phyloP scores from a whole-genome alignment of 2,888 invertebrate species.

The Hydrotaea cyrtoneurina region DNA sequence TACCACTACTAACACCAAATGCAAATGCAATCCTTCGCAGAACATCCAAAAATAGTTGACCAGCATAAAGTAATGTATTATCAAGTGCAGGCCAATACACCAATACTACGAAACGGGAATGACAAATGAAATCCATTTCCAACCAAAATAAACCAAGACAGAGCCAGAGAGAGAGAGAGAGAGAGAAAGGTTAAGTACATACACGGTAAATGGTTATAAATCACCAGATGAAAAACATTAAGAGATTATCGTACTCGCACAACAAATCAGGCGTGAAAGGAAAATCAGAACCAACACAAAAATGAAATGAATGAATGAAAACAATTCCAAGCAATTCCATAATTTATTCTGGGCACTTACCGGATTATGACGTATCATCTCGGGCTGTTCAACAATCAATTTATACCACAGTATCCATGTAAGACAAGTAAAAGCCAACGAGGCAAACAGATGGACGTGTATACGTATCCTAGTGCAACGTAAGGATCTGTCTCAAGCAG shows the following conservation, averaged over 20 bases:
- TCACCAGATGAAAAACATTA: neutral
- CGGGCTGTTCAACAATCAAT: slow-evolving; percentile 83
- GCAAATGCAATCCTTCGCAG: slow-evolving; percentile 89
- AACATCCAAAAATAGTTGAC: slow-evolving; percentile 94
- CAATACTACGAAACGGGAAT: slow-evolving; percentile 83
- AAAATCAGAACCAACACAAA: neutral
- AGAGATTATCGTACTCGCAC: neutral
- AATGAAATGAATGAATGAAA: too few relatives aligned
- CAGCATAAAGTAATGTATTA: slow-evolving; percentile 87
- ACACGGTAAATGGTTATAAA: neutral
- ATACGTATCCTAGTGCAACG: slow-evolving; percentile 88
- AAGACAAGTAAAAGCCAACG: slow-evolving; percentile 88
- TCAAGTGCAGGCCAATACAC: slow-evolving; percentile 86
- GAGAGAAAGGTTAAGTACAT: neutral
- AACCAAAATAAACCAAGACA: slow-evolving; percentile 18
- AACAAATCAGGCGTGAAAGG: neutral
- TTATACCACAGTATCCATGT: slow-evolving; percentile 90
- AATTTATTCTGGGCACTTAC: slow-evolving; percentile 80
- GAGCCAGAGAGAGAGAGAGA: neutral
- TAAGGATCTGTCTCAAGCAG: slow-evolving; percentile 81
- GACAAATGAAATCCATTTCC: neutral
- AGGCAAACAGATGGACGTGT: slow-evolving; percentile 89
- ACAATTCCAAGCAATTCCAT: neutral
- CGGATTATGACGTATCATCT: slow-evolving; percentile 83
- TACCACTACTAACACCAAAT: slow-evolving; percentile 88